A percentile compares a stretch with the other conserved stretches of the same genome.
Evolutionary conservation across 2,797 vertebrate genomes (phyloP).

Genomic region (Echiichthys vipera): DNA sequence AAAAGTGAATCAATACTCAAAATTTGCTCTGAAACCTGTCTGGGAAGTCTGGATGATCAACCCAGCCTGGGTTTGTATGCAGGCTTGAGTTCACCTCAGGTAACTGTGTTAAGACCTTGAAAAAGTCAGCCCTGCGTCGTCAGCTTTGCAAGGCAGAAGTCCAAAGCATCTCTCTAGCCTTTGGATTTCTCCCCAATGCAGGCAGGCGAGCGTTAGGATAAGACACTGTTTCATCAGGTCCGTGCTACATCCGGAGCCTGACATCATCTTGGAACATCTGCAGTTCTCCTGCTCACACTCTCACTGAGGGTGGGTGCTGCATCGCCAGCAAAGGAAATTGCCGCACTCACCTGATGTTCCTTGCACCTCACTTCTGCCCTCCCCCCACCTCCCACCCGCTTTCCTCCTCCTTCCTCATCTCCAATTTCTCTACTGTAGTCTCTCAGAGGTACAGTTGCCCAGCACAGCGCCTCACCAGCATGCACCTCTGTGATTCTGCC

Average conservation of each 20-base stretch:
- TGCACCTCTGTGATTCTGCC: conserved; percentile 68
- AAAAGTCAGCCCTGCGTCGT: conserved; percentile 42
- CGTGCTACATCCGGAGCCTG: conserved; percentile 73
- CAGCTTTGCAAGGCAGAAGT: conserved; percentile 45
- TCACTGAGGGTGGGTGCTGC: conserved; percentile 76
- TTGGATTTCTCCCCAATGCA: conserved; percentile 48
- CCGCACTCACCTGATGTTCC: conserved; percentile 89
- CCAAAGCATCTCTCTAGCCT: conserved; percentile 49
- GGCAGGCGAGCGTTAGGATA: conserved; percentile 17
- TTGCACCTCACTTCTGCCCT: conserved; percentile 72
- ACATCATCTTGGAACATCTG: conserved; percentile 85
- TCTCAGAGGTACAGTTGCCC: conserved; percentile 77
- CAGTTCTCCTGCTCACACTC: conserved; percentile 79
- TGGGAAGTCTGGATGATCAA: conserved; percentile 23
- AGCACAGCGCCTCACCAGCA: conserved; percentile 70
- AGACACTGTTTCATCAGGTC: conserved; percentile 54
- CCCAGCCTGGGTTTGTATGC: conserved; percentile 19
- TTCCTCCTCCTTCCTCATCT: conserved; percentile 62
- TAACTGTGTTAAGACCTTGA: conserved; percentile 79
- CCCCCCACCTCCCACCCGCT: conserved; percentile 53
- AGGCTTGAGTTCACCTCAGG: conserved; percentile 73
- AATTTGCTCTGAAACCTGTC: conserved; percentile 18
- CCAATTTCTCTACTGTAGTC: conserved; percentile 77
- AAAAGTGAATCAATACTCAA: conserved; percentile 22
- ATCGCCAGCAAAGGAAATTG: conserved; percentile 81